phyloP scores from a whole-genome alignment of 1,140 invertebrate species.

The Olivierus martensii region DNA sequence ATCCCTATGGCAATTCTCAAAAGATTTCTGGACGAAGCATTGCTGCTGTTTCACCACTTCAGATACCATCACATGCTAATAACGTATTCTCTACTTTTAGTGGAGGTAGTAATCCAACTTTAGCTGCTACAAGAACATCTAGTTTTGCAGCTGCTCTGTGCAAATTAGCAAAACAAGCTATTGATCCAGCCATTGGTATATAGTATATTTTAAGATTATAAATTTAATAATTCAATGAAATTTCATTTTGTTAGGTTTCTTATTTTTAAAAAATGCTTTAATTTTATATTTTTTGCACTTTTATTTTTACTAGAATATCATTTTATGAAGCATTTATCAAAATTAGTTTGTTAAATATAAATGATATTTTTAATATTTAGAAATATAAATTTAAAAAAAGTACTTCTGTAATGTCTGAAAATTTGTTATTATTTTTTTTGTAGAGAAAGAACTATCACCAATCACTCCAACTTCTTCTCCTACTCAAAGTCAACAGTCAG shows the following conservation, averaged over 20 bases:
- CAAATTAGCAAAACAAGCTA: constrained; percentile 63
- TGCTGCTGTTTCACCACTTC: constrained; percentile 5
- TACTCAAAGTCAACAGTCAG: constrained; percentile 7
- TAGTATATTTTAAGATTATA: neutral
- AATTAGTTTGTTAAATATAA: too few relatives aligned
- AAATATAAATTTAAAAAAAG: too few relatives aligned
- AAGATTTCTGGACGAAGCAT: constrained; percentile 2
- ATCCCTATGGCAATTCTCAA: constrained; percentile 5
- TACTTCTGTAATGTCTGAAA: too few relatives aligned
- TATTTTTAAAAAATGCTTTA: too few relatives aligned
- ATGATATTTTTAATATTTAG: too few relatives aligned
- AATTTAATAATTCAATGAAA: too few relatives aligned
- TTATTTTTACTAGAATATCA: too few relatives aligned
- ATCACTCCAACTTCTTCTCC: constrained; percentile 12
- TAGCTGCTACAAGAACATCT: constrained; percentile 23
- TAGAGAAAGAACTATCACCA: constrained; percentile 12
- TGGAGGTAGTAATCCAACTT: constrained; percentile 3
- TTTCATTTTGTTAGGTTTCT: too few relatives aligned
- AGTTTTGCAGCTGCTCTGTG: constrained; percentile 62
- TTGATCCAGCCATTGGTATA: constrained; percentile 25
- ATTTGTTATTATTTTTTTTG: neutral
- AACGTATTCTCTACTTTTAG: constrained; percentile 3
- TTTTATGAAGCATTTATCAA: too few relatives aligned
- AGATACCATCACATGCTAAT: neutral
- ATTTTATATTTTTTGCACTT: too few relatives aligned